phyloP scores from a whole-genome alignment of 2,113 vertebrate genomes.

The Nycticebus coucang region DNA sequence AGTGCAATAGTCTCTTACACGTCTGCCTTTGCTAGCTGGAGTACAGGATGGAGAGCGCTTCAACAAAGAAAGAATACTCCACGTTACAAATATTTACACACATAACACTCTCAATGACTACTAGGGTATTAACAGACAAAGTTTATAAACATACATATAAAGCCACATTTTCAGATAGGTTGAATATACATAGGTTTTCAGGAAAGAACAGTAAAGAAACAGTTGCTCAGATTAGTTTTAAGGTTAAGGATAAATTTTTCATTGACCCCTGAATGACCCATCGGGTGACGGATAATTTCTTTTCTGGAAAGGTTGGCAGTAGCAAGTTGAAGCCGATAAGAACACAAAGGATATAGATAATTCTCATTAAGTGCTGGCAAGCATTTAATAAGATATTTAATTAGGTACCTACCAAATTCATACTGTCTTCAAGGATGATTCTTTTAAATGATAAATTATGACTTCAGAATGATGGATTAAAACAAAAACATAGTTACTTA shows the following conservation, averaged over 20 bases:
- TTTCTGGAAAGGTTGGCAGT: neutral
- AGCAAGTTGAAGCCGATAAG: conserved; percentile 1
- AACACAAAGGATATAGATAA: conserved; percentile 48
- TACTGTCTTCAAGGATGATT: conserved; percentile 15
- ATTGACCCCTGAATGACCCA: neutral
- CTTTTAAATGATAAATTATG: conserved; percentile 30
- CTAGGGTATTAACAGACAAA: conserved; percentile 1
- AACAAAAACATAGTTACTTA: conserved; percentile 1
- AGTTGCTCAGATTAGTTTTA: conserved; percentile 15
- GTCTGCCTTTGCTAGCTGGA: conserved; percentile 98
- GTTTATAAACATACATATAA: conserved; percentile 63
- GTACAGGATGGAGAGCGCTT: conserved; percentile 97
- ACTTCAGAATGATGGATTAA: neutral
- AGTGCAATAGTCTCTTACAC: conserved; percentile 94
- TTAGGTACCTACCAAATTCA: neutral
- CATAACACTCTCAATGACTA: conserved; percentile 43
- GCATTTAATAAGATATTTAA: conserved; percentile 44
- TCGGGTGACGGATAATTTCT: neutral
- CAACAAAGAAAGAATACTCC: conserved; percentile 89
- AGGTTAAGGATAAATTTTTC: neutral
- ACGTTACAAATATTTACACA: conserved; percentile 84
- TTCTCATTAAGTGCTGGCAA: neutral
- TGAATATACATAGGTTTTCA: conserved; percentile 34
- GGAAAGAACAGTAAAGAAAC: conserved; percentile 39
- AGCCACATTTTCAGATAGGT: conserved; percentile 48